phyloP scores from a whole-genome alignment of 2,113 vertebrate species.

The Trichomycterus rosablanca region DNA sequence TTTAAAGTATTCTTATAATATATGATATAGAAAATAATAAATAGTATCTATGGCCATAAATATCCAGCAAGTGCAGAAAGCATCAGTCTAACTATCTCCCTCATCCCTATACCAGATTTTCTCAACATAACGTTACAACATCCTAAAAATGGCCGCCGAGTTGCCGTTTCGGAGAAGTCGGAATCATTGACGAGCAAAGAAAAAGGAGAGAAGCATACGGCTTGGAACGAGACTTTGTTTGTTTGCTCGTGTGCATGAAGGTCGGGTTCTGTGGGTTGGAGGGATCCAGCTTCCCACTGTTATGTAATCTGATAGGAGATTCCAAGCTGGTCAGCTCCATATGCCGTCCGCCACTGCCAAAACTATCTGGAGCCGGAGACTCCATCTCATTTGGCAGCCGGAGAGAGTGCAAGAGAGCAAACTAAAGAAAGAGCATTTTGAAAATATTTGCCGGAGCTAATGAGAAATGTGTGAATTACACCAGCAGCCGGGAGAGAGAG shows the following conservation, averaged over 20 bases:
- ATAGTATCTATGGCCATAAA: neutral
- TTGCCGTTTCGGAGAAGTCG: neutral
- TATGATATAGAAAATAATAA: too few relatives aligned
- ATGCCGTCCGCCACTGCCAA: conserved; percentile 66
- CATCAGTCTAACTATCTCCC: too few relatives aligned
- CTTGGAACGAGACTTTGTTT: conserved; percentile 56
- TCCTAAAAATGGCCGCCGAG: too few relatives aligned
- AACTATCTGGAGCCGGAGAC: conserved; percentile 57
- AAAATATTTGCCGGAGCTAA: conserved; percentile 54
- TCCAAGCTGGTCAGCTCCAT: conserved; percentile 66
- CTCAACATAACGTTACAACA: neutral
- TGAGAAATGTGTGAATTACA: conserved; percentile 51
- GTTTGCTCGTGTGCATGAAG: conserved; percentile 53
- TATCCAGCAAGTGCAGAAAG: neutral
- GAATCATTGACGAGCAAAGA: conserved; percentile 17
- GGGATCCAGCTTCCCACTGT: conserved; percentile 64
- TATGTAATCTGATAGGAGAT: conserved; percentile 72
- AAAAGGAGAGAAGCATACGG: conserved; percentile 1
- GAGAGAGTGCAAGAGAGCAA: conserved; percentile 37
- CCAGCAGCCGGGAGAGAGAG: conserved; percentile 35
- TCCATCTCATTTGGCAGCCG: conserved; percentile 48
- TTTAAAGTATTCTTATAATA: too few relatives aligned
- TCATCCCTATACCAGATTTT: too few relatives aligned
- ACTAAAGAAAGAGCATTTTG: conserved; percentile 41
- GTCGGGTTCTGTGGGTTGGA: conserved; percentile 58